Conservation (phyloP, 1,140 invertebrate genomes). For the Trissolcus basalis region DNA sequence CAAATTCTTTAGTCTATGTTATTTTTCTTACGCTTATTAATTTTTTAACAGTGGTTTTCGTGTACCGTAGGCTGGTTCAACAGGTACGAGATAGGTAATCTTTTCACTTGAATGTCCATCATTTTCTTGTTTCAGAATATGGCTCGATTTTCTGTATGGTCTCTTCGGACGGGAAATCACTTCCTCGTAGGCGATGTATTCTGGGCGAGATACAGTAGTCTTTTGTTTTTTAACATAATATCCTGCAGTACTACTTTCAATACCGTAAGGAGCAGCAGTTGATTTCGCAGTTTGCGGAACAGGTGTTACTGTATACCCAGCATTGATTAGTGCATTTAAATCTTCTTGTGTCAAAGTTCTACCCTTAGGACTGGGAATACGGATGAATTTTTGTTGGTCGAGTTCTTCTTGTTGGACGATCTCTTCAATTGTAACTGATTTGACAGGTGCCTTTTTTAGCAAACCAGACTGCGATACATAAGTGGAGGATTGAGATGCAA, state of each 20-base stretch:
- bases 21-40: slow-evolving; percentile 31
- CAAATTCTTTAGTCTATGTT: slow-evolving; percentile 50
- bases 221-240: slow-evolving; percentile 71
- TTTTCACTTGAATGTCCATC: slow-evolving; percentile 67
- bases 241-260: slow-evolving; percentile 59
- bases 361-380: slow-evolving; percentile 62
- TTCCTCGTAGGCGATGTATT: slow-evolving; percentile 67
- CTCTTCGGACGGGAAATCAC: slow-evolving; percentile 61
- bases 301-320: slow-evolving; percentile 71
- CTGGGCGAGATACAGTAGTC: slow-evolving; percentile 61
- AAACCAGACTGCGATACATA: slow-evolving; percentile 70
- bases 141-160: slow-evolving; percentile 65
- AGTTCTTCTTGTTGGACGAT: slow-evolving; percentile 66
- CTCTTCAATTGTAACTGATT: slow-evolving; percentile 69
- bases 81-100: slow-evolving; percentile 71
- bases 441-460: slow-evolving; percentile 69
- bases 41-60: slow-evolving; percentile 59
- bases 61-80: slow-evolving; percentile 67
- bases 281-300: slow-evolving; percentile 63
- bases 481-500: slow-evolving; percentile 60
- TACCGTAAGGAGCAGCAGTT: slow-evolving; percentile 54
- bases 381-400: slow-evolving; percentile 58
- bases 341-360: slow-evolving; percentile 70
- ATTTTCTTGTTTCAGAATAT: slow-evolving; percentile 67
- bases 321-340: slow-evolving; percentile 68